Percentiles rank a stretch among this genome's conserved stretches.
These are phyloP conservation scores for Zaprionus kolodkinae DNA, from an alignment of 1,140 invertebrate species.

Conservation along the genomic window DNA sequence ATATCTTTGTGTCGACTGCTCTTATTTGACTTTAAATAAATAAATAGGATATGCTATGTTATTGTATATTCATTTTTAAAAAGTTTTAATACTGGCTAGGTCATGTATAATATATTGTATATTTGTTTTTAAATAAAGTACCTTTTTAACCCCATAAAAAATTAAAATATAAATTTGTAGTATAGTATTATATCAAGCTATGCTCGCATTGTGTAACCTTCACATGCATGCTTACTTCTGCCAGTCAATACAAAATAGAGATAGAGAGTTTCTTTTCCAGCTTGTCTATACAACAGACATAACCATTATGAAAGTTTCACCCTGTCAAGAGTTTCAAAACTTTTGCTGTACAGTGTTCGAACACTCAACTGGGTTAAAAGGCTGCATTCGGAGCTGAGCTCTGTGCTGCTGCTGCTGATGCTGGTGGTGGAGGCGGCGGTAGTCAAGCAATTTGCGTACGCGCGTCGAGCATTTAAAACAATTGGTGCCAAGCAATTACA, in stretches of 20 bases:
- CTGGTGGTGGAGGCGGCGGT: slow-evolving; percentile 38
- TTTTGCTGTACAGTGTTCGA: slow-evolving; percentile 29
- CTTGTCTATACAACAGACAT: not conserved
- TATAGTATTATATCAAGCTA: not conserved
- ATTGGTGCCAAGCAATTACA: slow-evolving; percentile 78
- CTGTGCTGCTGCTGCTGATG: too few relatives aligned
- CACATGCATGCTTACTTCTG: not conserved
- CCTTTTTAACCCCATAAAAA: too few relatives aligned
- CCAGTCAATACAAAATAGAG: not conserved
- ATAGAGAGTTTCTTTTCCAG: not conserved
- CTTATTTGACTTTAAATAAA: too few relatives aligned
- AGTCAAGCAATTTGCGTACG: slow-evolving; percentile 70
- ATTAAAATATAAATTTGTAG: too few relatives aligned
- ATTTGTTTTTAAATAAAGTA: too few relatives aligned
- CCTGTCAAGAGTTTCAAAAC: not conserved
- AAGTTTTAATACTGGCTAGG: too few relatives aligned
- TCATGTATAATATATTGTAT: too few relatives aligned
- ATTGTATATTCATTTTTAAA: too few relatives aligned
- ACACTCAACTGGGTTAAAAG: slow-evolving; percentile 46
- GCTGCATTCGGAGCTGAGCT: slow-evolving; percentile 30
- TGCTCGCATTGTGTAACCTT: not conserved
- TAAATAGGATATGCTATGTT: too few relatives aligned
- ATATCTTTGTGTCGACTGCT: too few relatives aligned
- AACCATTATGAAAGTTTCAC: not conserved
- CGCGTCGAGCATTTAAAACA: slow-evolving; percentile 76